phyloP scores from a whole-genome alignment of 2,888 invertebrate genomes.

The Eristalis pertinax region DNA sequence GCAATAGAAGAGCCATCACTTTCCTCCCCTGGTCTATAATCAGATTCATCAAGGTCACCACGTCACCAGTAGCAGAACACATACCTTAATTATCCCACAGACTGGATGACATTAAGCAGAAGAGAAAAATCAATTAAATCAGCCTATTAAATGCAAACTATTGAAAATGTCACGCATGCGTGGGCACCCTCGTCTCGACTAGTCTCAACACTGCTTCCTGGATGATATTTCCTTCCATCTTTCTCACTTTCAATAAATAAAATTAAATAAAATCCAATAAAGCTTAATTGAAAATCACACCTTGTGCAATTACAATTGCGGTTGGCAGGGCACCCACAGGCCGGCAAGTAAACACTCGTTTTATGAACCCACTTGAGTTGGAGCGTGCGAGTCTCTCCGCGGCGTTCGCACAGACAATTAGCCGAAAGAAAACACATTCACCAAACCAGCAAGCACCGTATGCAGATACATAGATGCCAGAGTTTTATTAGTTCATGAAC shows the following conservation, averaged over 20 bases:
- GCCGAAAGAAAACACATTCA: constrained; percentile 42
- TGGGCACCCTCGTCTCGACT: background rate
- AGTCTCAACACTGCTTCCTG: background rate
- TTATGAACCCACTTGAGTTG: constrained; percentile 12
- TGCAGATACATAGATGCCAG: constrained; percentile 18
- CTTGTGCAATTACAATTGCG: constrained; percentile 39
- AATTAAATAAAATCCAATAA: constrained; percentile 38
- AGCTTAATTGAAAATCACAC: constrained; percentile 63
- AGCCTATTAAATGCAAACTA: constrained; percentile 4
- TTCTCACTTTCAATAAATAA: constrained; percentile 12
- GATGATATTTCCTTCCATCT: background rate
- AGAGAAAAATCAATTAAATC: constrained; percentile 20
- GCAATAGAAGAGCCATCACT: too few relatives aligned
- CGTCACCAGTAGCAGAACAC: background rate
- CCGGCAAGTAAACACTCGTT: constrained; percentile 52
- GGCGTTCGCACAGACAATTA: constrained; percentile 26
- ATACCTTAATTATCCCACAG: background rate
- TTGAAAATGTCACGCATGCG: constrained; percentile 38
- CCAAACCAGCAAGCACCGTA: background rate
- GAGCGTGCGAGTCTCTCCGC: background rate
- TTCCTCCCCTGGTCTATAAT: too few relatives aligned
- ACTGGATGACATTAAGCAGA: constrained; percentile 4
- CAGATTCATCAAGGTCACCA: background rate
- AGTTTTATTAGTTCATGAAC: constrained; percentile 67
- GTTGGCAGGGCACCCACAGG: constrained; percentile 32